Evolutionary conservation across 2,888 invertebrate species (phyloP).

Genomic region (Gortyna flavago): DNA sequence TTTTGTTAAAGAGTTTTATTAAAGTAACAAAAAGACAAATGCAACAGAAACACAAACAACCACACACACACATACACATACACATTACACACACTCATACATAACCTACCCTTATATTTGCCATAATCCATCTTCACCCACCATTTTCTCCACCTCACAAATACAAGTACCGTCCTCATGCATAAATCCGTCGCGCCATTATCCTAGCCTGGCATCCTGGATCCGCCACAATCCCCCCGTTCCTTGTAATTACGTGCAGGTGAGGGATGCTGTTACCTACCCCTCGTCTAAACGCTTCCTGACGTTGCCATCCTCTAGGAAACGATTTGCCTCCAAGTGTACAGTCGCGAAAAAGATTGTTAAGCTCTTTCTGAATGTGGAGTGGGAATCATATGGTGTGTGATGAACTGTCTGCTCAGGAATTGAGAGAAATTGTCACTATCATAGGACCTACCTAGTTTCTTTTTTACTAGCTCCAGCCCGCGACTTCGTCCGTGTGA

Average conservation of each 20-base stretch:
- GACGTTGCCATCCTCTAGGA: constrained; percentile 66
- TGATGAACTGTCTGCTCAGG: too few species aligned
- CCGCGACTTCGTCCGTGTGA: too few species aligned
- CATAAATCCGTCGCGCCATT: constrained; percentile 60
- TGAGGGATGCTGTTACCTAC: constrained; percentile 68
- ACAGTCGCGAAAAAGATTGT: constrained; percentile 24
- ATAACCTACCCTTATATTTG: background rate
- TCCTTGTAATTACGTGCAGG: constrained; percentile 71
- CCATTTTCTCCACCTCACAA: constrained; percentile 23
- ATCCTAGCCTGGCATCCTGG: constrained; percentile 56
- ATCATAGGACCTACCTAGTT: background rate
- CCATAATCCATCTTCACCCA: constrained; percentile 7
- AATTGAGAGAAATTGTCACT: background rate
- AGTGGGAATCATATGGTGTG: background rate
- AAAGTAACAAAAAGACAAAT: too few species aligned
- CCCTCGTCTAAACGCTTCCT: constrained; percentile 69
- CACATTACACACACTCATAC: too few species aligned
- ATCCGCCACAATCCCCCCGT: constrained; percentile 60
- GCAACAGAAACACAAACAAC: too few species aligned
- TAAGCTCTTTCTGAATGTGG: background rate
- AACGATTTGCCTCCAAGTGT: constrained; percentile 69
- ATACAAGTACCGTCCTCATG: constrained; percentile 25
- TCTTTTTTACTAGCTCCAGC: too few species aligned
- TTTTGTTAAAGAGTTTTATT: too few species aligned
- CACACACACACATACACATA: background rate